These are phyloP conservation scores for Rhyacophila evoluta DNA, from an alignment of 2,888 invertebrate species.

Conservation along the genomic window DNA sequence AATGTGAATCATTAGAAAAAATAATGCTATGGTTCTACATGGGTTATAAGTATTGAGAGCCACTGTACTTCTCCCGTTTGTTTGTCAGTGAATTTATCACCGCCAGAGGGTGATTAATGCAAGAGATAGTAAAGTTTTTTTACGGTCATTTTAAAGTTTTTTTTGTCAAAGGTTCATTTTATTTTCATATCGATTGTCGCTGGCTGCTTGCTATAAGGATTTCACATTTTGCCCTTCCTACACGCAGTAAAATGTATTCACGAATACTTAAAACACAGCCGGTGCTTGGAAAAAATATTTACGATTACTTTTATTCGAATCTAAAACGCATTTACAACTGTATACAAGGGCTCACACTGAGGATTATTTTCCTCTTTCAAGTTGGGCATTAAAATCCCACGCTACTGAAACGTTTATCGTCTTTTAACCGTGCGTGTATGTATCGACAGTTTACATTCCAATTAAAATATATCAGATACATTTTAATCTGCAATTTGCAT, in stretches of 20 bases:
- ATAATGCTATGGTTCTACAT: too few species aligned
- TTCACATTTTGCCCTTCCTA: background rate
- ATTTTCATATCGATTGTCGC: background rate
- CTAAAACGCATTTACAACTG: background rate
- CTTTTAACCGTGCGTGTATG: background rate
- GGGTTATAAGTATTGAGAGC: background rate
- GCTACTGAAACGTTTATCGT: background rate
- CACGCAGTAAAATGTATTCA: background rate
- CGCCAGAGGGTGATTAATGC: background rate
- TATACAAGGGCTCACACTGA: background rate
- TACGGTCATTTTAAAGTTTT: background rate
- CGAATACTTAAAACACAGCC: background rate
- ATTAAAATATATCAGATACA: too few species aligned
- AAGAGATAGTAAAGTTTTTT: background rate
- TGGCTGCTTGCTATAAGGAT: background rate
- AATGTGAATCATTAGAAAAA: too few species aligned
- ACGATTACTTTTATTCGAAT: background rate
- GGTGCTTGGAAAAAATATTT: background rate
- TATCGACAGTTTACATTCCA: too few species aligned
- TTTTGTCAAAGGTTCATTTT: background rate
- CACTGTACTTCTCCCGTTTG: background rate
- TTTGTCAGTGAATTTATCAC: constrained; percentile 11
- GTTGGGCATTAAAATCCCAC: background rate
- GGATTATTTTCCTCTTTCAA: background rate
- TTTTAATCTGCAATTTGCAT: too few species aligned